Evolutionary conservation across 2,888 invertebrate genomes (phyloP), one percentile per base, ranked within the genome.

Genomic region (Dicranocentrus wangi): DNA sequence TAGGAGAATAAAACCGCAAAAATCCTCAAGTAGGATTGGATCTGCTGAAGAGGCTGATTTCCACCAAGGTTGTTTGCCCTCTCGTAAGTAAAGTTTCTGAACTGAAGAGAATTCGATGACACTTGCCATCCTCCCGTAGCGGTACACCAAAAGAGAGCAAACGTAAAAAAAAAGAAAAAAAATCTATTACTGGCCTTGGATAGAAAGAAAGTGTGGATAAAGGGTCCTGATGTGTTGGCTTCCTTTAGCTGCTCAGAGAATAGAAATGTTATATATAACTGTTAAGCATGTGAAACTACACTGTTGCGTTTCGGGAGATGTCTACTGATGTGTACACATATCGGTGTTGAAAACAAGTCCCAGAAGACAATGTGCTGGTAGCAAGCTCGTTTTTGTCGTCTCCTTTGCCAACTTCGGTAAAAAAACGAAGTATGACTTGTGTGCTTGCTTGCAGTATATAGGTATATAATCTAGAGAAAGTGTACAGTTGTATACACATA

Each of bases 281-380:
- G 32, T 32, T 32, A 47, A 3, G 32, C 28, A 61, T 32, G 60
- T 60, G 61, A 28, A 61, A 61, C 61, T 28, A 28, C 28, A 61
- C 61, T 61, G 61, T 61, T 61, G 61, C 61, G 39, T 61, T 55
- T 28, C 1, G 28, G 61, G 61, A 61, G 13, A 21, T 61, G 32
- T 61, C 39, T 61, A 17, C 7, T 61, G 61, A 61, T 61, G 61
- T 61, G 61, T 61, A 19, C 39, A 39, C 25, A 63, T 63, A 63
- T 42, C 21, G 28, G 63, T 63, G 63, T 23, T 39, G 63, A 63
- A 60, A 63, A 63, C 63, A 63, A 39, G 63, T 63, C 63, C 63
- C 63, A 39, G 42, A 42, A 63, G 63, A 63, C 23, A 63, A 2
- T 2, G 42, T n/a, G 25, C 28, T 63, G 13, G 39, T 39, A 23